Evolutionary conservation across 2,113 vertebrate species (phyloP).

Genomic region (Malurus elegans): DNA sequence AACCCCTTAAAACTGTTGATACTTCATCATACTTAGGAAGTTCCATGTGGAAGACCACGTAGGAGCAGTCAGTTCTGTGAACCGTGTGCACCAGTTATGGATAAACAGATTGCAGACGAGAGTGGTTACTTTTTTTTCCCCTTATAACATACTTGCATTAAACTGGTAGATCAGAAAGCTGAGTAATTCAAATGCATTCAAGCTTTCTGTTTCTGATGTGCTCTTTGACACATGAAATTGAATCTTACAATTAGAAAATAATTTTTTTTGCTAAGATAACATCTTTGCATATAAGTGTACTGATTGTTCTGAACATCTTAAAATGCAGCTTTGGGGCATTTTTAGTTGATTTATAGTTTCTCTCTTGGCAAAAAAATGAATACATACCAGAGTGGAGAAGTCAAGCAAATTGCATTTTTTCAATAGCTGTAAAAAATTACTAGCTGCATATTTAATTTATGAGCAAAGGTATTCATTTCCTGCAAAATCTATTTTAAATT

Average conservation of each 20-base stretch:
- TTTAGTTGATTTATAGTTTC: background rate
- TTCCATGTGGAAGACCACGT: background rate
- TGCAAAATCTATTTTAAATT: background rate
- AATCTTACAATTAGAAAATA: background rate
- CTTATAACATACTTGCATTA: background rate
- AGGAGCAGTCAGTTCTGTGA: background rate
- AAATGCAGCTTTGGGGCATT: background rate
- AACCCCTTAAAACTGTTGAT: background rate
- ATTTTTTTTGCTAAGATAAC: background rate
- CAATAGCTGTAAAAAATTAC: background rate
- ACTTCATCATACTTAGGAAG: background rate
- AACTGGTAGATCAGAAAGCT: background rate
- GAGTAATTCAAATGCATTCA: background rate
- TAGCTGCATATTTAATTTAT: background rate
- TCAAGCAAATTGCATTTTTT: background rate
- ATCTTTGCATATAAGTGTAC: background rate
- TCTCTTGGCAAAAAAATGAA: background rate
- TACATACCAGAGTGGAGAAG: background rate
- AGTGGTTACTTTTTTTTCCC: rapidly evolving
- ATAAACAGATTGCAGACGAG: background rate
- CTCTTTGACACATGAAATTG: background rate
- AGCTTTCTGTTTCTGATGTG: background rate
- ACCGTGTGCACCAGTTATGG: rapidly evolving
- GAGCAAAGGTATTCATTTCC: background rate
- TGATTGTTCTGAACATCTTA: background rate